Percentiles rank a stretch among this genome's conserved stretches.
Conservation (phyloP, 2,888 invertebrate species). For the Plagodis dolabraria region DNA sequence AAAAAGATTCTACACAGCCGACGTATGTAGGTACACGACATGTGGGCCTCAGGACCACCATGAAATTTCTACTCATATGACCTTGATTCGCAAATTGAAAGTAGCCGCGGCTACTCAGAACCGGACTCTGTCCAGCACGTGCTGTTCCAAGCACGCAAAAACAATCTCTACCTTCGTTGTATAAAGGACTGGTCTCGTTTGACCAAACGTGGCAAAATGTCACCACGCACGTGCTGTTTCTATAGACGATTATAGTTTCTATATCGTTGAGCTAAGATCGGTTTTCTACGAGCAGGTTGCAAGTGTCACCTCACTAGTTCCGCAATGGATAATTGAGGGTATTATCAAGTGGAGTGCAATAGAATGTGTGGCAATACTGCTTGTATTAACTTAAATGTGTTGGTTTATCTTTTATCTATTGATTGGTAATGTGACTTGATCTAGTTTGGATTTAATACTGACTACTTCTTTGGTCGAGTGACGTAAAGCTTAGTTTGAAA, state of each 20-base stretch:
- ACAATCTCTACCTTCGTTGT: slow-evolving; percentile 1
- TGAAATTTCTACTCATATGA: slow-evolving; percentile 63
- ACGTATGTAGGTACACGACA: background rate
- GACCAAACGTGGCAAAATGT: slow-evolving; percentile 11
- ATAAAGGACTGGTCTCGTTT: slow-evolving; percentile 3
- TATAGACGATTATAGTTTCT: background rate
- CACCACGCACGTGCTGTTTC: slow-evolving; percentile 2
- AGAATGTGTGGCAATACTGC: slow-evolving; percentile 28
- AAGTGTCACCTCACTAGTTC: slow-evolving; percentile 26
- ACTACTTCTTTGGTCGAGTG: no score
- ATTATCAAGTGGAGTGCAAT: slow-evolving; percentile 26
- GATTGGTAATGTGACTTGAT: background rate
- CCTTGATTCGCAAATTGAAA: slow-evolving; percentile 74
- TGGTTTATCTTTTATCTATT: slow-evolving; percentile 11
- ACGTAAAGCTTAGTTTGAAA: no score
- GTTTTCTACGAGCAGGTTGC: background rate
- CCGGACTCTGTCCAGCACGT: slow-evolving; percentile 51
- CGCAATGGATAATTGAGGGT: slow-evolving; percentile 31
- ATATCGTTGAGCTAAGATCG: background rate
- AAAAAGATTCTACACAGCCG: no score
- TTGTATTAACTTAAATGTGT: slow-evolving; percentile 11
- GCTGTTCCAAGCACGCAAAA: slow-evolving; percentile 15
- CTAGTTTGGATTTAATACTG: no score
- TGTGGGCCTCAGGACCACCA: slow-evolving; percentile 19
- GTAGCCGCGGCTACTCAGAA: slow-evolving; percentile 48